These are phyloP conservation scores for Mizuhopecten yessoensis DNA, from an alignment of 1,140 invertebrate genomes.

Conservation along the genomic window DNA sequence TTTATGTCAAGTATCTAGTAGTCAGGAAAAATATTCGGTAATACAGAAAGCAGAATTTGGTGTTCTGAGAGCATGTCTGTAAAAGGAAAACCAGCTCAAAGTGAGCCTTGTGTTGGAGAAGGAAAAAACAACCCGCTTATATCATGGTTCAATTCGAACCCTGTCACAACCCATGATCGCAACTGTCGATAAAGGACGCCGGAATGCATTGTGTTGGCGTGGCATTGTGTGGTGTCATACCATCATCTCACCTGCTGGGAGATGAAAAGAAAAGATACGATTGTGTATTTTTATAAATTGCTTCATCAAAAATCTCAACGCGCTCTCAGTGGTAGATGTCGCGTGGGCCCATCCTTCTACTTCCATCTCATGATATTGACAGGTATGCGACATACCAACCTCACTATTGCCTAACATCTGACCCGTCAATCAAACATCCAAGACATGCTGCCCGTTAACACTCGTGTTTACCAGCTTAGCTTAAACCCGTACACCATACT, in stretches of 20 bases:
- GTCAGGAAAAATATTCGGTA: too few species aligned
- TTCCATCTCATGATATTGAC: too few species aligned
- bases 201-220: conserved; percentile 12
- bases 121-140: too few species aligned
- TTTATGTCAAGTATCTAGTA: too few species aligned
- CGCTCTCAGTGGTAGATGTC: background rate
- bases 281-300: background rate
- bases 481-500: too few species aligned
- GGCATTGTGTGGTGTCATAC: background rate
- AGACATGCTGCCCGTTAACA: too few species aligned
- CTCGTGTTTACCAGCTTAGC: too few species aligned
- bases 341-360: background rate
- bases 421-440: too few species aligned
- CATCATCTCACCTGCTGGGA: background rate
- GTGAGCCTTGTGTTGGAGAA: background rate
- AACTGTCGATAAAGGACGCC: background rate
- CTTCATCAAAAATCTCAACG: background rate
- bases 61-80: too few species aligned
- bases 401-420: too few species aligned
- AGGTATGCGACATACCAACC: background rate
- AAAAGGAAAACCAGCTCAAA: too few species aligned
- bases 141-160: background rate
- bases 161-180: background rate
- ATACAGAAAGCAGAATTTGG: too few species aligned
- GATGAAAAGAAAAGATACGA: background rate